Evolutionary conservation across 1,140 invertebrate genomes (phyloP).

Genomic region (Meloidogyne exigua): DNA sequence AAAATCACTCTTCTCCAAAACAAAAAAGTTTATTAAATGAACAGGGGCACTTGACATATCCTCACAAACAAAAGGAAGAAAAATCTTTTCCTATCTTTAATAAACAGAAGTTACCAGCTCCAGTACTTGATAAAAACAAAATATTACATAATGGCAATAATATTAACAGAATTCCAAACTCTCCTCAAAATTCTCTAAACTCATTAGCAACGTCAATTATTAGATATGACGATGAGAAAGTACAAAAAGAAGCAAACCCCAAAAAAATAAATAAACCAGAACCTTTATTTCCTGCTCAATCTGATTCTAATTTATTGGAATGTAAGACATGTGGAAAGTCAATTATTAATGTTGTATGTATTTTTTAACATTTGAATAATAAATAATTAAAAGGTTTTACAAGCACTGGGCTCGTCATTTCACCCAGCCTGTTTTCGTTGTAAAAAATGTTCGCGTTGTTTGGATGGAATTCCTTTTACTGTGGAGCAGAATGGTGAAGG

Average conservation of each 20-base stretch:
- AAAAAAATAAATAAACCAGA: neutral
- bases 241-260: neutral
- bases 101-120: neutral
- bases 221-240: neutral
- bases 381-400: constrained; percentile 68
- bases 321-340: neutral
- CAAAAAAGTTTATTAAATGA: neutral
- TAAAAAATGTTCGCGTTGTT: constrained; percentile 91
- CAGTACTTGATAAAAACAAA: neutral
- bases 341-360: constrained; percentile 16
- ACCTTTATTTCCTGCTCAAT: neutral
- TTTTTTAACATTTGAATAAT: neutral
- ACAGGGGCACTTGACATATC: neutral
- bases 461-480: constrained; percentile 96
- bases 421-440: constrained; percentile 98
- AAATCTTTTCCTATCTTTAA: neutral
- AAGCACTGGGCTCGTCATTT: constrained; percentile 98
- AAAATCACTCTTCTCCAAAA: neutral
- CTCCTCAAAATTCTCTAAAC: neutral
- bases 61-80: neutral
- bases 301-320: neutral
- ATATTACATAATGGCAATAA: neutral
- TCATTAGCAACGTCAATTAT: constrained; percentile 1
- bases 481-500: constrained; percentile 88
- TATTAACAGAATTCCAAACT: neutral